Base-by-base conservation (phyloP, 2,888 invertebrate species). In the Isoperla grammatica region DNA sequence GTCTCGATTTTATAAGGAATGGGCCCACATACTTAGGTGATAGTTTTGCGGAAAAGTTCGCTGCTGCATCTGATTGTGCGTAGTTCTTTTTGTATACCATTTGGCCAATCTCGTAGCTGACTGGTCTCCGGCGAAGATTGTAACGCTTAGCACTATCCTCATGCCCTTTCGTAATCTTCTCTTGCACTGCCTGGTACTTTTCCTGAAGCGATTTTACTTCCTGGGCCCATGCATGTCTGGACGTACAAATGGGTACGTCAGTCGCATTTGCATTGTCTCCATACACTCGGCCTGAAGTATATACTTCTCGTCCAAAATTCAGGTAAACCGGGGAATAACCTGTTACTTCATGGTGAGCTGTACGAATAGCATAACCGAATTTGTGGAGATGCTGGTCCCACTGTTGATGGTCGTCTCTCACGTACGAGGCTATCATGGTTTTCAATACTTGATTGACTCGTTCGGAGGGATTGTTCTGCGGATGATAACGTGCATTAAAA, bases 361-460 rank as follows among this genome's bases (percentile, higher is more conserved):
- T 69, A 15, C 67, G 46, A 1, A 71, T 57, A 0, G 71, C 70
- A 57, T 65, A 68, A 0, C 63, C 67, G 5, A 69, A 61, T n/a
- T 68, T 40, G 3, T 63, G 57, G 12, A 71, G 54, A 49, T 69
- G 54, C 29, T 57, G 55, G 45, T 70, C 70, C 70, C 68, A 69
- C 6, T 57, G 19, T 2, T 59, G 45, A 35, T 69, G 69, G 29
- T 67, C 60, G 13, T 62, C 56, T 1, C 35, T 45, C 8, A 68
- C 22, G 54, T 66, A 70, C 1, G 68, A 63, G n/a, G 69, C 46
- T 5, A 71, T 66, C 56, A 67, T 68, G n/a, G n/a, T n/a, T n/a
- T n/a, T n/a, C n/a, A n/a, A n/a, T n/a, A n/a, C n/a, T n/a, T n/a
- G n/a, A n/a, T n/a, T n/a, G n/a, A n/a, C n/a, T n/a, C n/a, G n/a